Evolutionary conservation across 2,888 invertebrate species (phyloP).

Genomic region (Cataglyphis altisquamis): DNA sequence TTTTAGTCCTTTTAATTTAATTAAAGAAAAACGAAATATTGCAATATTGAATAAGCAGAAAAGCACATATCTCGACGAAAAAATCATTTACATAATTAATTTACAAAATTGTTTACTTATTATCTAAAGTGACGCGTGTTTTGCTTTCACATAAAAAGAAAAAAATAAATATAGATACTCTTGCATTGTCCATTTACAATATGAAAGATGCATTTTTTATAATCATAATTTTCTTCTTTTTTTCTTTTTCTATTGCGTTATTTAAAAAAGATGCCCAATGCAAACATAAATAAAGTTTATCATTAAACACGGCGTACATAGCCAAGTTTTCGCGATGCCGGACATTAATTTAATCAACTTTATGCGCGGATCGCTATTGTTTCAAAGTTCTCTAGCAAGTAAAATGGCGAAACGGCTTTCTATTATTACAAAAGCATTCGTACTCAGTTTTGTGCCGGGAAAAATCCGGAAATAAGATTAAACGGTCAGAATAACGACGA

Average conservation of each 20-base stretch:
- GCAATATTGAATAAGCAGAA: conserved; percentile 5
- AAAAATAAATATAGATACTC: not conserved
- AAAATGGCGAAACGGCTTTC: conserved; percentile 67
- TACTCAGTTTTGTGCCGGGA: conserved; percentile 42
- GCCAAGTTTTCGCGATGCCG: conserved; percentile 66
- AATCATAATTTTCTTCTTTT: not conserved
- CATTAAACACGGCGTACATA: conserved; percentile 44
- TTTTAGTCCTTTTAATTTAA: not conserved
- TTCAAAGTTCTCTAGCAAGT: conserved; percentile 62
- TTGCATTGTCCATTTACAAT: not conserved
- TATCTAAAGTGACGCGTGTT: not conserved
- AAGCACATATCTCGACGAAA: not conserved
- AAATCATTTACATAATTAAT: not conserved
- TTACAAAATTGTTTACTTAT: conserved; percentile 1
- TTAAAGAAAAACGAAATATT: not conserved
- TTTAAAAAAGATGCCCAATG: conserved; percentile 10
- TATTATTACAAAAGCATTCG: conserved; percentile 53
- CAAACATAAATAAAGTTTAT: conserved; percentile 34
- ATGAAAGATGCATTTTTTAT: not conserved
- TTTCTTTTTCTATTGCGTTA: not conserved
- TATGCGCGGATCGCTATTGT: conserved; percentile 62
- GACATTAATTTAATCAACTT: conserved; percentile 73
- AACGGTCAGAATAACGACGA: conserved; percentile 42
- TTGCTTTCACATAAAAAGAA: not conserved
- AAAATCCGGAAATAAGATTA: conserved; percentile 24